These are phyloP conservation scores for Prenolepis imparis DNA, from an alignment of 2,888 invertebrate genomes.

Conservation along the genomic window DNA sequence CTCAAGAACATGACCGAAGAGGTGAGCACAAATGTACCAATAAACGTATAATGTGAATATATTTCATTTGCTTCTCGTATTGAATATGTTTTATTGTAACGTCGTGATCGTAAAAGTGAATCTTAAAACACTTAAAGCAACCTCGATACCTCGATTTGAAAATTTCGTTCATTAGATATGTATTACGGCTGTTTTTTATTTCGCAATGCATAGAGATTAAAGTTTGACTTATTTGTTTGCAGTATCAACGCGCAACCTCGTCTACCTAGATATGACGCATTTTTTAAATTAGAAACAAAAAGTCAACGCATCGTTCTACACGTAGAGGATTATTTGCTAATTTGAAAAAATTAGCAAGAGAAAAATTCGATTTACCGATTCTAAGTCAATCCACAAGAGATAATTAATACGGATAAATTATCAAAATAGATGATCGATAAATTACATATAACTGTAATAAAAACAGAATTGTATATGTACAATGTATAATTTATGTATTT, in stretches of 20 bases:
- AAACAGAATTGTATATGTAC: background rate
- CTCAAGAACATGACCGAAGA: conserved; percentile 78
- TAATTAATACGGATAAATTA: background rate
- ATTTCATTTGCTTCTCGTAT: conserved; percentile 1
- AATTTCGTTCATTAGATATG: background rate
- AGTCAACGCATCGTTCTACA: background rate
- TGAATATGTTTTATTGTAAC: background rate
- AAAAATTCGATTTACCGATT: background rate
- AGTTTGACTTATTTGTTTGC: conserved; percentile 25
- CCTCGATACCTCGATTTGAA: background rate
- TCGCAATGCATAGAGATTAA: conserved; percentile 4
- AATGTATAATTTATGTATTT: conserved; percentile 1
- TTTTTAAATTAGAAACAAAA: conserved; percentile 16
- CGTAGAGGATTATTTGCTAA: background rate
- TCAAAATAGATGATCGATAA: background rate
- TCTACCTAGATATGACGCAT: conserved; percentile 17
- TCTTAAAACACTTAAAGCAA: background rate
- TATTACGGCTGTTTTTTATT: background rate
- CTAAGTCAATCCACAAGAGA: background rate
- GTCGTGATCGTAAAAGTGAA: background rate
- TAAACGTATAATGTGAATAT: background rate
- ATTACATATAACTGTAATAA: background rate
- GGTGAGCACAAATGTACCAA: conserved; percentile 70
- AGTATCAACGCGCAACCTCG: background rate
- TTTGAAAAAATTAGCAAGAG: conserved; percentile 4